Percentiles rank a stretch among this genome's conserved stretches.
phyloP scores from a whole-genome alignment of 2,113 vertebrate species.

The Puffinus mauretanicus region DNA sequence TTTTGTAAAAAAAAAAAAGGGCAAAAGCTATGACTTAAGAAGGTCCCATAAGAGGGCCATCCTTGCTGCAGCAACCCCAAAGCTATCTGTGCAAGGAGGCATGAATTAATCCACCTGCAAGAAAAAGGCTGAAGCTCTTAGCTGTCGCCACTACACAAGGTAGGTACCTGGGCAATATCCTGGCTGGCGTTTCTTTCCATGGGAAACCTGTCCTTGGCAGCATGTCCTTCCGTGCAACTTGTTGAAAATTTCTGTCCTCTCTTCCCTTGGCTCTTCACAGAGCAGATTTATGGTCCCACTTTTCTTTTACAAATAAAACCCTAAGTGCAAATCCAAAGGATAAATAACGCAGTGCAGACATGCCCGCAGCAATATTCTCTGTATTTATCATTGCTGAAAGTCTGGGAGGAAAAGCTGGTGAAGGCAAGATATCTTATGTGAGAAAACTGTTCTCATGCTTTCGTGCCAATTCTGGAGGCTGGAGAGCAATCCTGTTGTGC shows the following conservation, averaged over 20 bases:
- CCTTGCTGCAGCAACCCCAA: background rate
- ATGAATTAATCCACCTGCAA: background rate
- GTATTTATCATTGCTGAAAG: background rate
- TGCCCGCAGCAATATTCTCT: background rate
- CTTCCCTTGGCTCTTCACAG: conserved; percentile 1
- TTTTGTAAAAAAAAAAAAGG: background rate
- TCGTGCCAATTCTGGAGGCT: background rate
- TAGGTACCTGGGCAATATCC: background rate
- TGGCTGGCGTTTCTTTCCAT: background rate
- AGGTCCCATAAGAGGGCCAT: background rate
- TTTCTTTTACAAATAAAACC: conserved; percentile 47
- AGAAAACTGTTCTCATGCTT: background rate
- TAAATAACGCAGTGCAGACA: conserved; percentile 22
- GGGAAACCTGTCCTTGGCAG: background rate
- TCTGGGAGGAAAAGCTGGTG: conserved; percentile 24
- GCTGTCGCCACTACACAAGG: background rate
- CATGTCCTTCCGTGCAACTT: background rate
- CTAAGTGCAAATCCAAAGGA: conserved; percentile 27
- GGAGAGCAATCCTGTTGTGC: background rate
- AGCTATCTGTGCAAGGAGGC: background rate
- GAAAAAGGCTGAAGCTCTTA: background rate
- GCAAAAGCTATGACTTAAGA: background rate
- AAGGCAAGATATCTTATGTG: conserved; percentile 7
- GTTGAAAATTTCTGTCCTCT: conserved; percentile 25
- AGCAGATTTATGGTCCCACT: conserved; percentile 35